phyloP scores from a whole-genome alignment of 2,888 invertebrate genomes.

The Spilarctia lutea region DNA sequence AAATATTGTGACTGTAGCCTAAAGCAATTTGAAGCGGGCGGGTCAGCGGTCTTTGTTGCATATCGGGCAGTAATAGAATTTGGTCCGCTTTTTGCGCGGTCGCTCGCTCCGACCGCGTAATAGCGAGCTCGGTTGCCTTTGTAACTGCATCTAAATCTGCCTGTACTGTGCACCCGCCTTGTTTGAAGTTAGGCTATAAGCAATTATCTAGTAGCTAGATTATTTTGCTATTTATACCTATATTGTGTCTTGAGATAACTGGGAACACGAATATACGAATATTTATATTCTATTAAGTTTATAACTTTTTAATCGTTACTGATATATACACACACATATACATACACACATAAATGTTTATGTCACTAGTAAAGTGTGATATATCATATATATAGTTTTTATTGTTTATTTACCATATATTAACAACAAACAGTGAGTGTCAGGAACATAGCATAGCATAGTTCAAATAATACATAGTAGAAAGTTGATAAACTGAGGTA shows the following conservation, averaged over 20 bases:
- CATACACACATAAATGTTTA: too few species aligned
- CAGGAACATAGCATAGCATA: too few species aligned
- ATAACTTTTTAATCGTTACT: too few species aligned
- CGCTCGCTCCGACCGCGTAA: conserved; percentile 75
- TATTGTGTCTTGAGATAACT: not conserved
- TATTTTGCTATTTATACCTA: conserved; percentile 20
- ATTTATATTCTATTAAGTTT: not conserved
- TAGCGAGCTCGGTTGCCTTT: conserved; percentile 81
- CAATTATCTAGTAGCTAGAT: conserved; percentile 60
- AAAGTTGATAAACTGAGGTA: too few species aligned
- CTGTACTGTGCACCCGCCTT: conserved; percentile 65
- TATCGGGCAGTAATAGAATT: conserved; percentile 86
- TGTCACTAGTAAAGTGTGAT: too few species aligned
- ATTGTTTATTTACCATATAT: too few species aligned
- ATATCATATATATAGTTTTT: too few species aligned
- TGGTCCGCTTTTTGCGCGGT: conserved; percentile 84
- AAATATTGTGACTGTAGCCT: conserved; percentile 83
- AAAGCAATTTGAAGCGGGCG: conserved; percentile 84
- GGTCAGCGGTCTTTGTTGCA: conserved; percentile 85
- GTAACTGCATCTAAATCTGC: conserved; percentile 84
- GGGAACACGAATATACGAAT: not conserved
- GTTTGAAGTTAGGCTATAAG: conserved; percentile 59
- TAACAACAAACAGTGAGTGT: too few species aligned
- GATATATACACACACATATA: too few species aligned
- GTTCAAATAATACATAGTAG: too few species aligned